Evolutionary conservation across 2,113 vertebrate species (phyloP), one percentile per base, ranked within the genome.

Genomic region (Hypanus sabinus): DNA sequence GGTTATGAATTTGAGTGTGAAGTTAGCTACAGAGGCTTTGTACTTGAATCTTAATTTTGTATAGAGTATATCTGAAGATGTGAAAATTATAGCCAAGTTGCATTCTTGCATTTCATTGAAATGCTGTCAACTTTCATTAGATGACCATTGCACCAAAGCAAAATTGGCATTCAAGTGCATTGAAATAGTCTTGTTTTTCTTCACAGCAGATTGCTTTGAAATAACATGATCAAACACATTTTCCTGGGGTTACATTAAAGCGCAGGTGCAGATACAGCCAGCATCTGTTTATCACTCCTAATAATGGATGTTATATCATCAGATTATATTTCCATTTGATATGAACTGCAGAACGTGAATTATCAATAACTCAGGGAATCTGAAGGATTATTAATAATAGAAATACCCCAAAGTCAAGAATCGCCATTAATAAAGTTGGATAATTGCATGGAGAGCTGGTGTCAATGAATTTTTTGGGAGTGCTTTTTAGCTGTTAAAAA

Each of bases 271-370:
- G 87, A 7, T 71, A 22, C 57, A n/a, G 57, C 27, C 57, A 6
- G 57, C 68, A 12, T 71, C 65, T 46, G 36, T 71, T 92, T 91
- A 38, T 71, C 65, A 88, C 60, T 71, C 68, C 71, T 46, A 70
- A 73, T 92, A 73, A 92, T 92, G 90, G 90, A 92, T 92, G 90
- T 71, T 38, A 8, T 70, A 92, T 71, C 68, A 38, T 71, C 70
- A 46, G 33, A 38, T 92, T 92, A 73, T 92, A 71, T 71, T 92
- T 92, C 68, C 90, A 92, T 92, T 92, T 92, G 62, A 92, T 65
- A 38, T 38, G 24, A 92, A 46, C 36, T 36, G 36, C 20, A 27
- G 22, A 38, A 71, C 65, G 71, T 92, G 65, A 92, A 92, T 71
- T 71, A 92, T 75, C 73, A 93, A 93, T 93, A 30, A 55, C 36